Base-by-base conservation (phyloP, 2,888 invertebrate species). In the Hirtodrosophila duncani region DNA sequence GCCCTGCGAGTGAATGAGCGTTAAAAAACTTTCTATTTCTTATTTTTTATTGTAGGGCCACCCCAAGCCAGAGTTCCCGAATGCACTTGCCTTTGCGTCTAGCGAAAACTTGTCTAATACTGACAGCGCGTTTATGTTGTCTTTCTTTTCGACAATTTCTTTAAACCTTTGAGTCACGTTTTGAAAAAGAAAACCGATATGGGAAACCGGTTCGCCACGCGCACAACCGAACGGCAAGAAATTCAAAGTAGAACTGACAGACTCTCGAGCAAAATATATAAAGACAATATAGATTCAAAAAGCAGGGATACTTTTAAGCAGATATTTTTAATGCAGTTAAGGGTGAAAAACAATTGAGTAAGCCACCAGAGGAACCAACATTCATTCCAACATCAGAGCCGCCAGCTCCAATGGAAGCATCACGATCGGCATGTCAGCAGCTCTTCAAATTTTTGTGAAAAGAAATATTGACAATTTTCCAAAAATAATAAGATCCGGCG, bases 11-110 rank as follows among this genome's bases (percentile, higher is more conserved):
- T 70, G 31, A n/a, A n/a, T n/a, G n/a, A n/a, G n/a, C n/a, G n/a
- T n/a, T n/a, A n/a, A n/a, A n/a, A n/a, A 75, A 60, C 71, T 71
- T 71, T 71, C 71, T 71, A 63, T 75, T 71, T 71, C 71, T 42
- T 62, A 43, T 66, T 64, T 45, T 59, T 7, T 71, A 62, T 43
- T 58, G 43, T 51, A 45, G 52, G 31, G 20, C 10, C 33, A 48
- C 59, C 41, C 24, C 42, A 48, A 10, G 20, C 34, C 13, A 18
- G 27, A 11, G 21, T 31, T 26, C 29, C 41, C 11, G 16, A 51
- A 45, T 72, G 74, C 69, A 72, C 69, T 68, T 37, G 61, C 34
- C 17, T 21, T 8, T 7, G n/a, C 18, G 43, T 8, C 6, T 8
- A 14, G 23, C 42, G 34, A 30, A 45, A 31, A 29, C 29, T 9